Base-by-base conservation (phyloP, 2,113 vertebrate genomes). In the Verasper variegatus region DNA sequence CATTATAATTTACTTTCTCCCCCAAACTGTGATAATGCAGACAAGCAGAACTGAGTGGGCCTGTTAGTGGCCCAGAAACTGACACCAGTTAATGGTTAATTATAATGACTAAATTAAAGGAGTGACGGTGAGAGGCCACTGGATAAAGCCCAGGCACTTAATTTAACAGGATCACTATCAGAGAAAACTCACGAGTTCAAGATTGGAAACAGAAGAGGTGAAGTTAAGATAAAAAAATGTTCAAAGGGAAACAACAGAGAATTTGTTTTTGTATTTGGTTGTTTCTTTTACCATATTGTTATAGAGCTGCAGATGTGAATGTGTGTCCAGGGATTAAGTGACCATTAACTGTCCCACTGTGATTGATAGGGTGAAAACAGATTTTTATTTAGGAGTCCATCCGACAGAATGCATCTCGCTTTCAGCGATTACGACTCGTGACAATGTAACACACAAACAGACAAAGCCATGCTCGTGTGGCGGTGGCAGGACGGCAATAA, bases 61-160 rank as follows among this genome's bases (percentile, higher is more conserved):
- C 96, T 96, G 96, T 97, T 97, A 97, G 97, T 95, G 95, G 96
- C 96, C 96, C 94, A 95, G 96, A 95, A 96, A 96, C 96, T 96
- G 96, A 98, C 98, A 97, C 96, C 96, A 96, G 96, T 97, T 98
- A 98, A 98, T 98, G 96, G 95, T 97, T 99, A 97, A 98, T 99
- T 99, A 98, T 97, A 99, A 98, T 96, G 97, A 97, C 96, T 97
- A 97, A 98, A 98, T 99, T 98, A 98, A 97, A 98, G 96, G 96
- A 95, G 95, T 92, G 94, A 95, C 94, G 93, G 94, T 95, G 95
- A 94, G 95, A 95, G 95, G 93, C 91, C 92, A 93, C 92, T 92
- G 90, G 95, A 95, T 96, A 95, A 95, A 95, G 93, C 94, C 94
- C 93, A 94, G 95, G 93, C 95, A 94, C 96, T 97, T 98, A 96